Conservation (phyloP, 2,888 invertebrate genomes). For the Petrophora chlorosata region DNA sequence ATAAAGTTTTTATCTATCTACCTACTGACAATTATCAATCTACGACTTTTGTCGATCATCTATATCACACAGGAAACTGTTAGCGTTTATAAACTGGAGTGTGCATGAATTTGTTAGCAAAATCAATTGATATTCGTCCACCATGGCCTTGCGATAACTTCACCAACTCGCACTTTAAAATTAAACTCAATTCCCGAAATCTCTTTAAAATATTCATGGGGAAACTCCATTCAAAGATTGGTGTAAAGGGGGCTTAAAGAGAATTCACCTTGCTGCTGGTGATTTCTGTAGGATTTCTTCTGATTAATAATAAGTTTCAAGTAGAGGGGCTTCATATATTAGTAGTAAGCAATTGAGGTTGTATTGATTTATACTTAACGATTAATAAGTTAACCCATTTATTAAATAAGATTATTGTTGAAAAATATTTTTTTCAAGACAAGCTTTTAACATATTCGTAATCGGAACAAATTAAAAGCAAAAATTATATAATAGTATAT, state of each 20-base stretch:
- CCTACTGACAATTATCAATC: too few species aligned
- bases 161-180: slow-evolving; percentile 16
- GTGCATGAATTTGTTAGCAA: slow-evolving; percentile 2
- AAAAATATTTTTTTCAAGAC: too few species aligned
- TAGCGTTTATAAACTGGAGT: not conserved
- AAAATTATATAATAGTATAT: too few species aligned
- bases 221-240: slow-evolving; percentile 25
- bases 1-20: too few species aligned
- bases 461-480: too few species aligned
- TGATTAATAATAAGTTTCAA: not conserved
- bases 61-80: too few species aligned
- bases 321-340: not conserved
- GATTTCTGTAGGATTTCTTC: slow-evolving; percentile 3
- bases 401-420: too few species aligned
- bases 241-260: too few species aligned
- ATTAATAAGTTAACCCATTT: too few species aligned
- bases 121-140: slow-evolving; percentile 3
- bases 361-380: too few species aligned
- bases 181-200: slow-evolving; percentile 21
- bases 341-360: not conserved
- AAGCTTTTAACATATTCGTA: too few species aligned
- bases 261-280: not conserved
- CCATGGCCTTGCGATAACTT: not conserved
- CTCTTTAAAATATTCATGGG: slow-evolving; percentile 31
- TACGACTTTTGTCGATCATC: too few species aligned